A percentile compares a stretch with the other conserved stretches of the same genome.
Evolutionary conservation across 2,888 invertebrate genomes (phyloP).

Genomic region (Tenthredo mesomela): DNA sequence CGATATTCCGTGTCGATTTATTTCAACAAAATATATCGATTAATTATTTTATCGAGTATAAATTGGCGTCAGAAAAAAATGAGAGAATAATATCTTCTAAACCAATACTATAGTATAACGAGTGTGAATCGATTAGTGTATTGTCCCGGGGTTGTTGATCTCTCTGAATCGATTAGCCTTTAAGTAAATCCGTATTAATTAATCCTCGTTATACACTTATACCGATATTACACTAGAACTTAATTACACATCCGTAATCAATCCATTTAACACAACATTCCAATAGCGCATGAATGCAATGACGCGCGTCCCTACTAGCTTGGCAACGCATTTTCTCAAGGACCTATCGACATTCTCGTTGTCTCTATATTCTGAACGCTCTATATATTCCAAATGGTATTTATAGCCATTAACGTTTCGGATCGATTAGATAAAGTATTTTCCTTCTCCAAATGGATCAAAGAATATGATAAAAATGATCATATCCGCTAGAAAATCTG

Average conservation of each 20-base stretch:
- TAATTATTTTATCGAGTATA: neutral
- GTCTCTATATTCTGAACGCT: neutral
- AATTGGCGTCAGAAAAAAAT: neutral
- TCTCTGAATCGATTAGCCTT: conserved; percentile 8
- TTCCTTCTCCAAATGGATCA: neutral
- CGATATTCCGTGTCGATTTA: neutral
- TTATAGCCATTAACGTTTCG: neutral
- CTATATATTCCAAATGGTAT: neutral
- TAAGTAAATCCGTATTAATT: conserved; percentile 25
- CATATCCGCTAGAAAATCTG: neutral
- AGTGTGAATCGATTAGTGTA: neutral
- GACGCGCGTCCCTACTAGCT: neutral
- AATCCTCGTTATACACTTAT: neutral
- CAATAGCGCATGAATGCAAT: conserved; percentile 7
- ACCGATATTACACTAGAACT: neutral
- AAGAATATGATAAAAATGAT: neutral
- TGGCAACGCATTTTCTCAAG: neutral
- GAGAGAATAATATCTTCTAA: neutral
- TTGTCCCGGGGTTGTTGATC: conserved; percentile 11
- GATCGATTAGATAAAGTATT: neutral
- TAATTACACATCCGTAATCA: conserved; percentile 32
- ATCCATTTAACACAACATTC: conserved; percentile 36
- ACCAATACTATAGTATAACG: neutral
- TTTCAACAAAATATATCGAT: neutral
- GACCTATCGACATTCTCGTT: neutral